phyloP scores from a whole-genome alignment of 2,888 invertebrate genomes.

The Subacronicta megacephala region DNA sequence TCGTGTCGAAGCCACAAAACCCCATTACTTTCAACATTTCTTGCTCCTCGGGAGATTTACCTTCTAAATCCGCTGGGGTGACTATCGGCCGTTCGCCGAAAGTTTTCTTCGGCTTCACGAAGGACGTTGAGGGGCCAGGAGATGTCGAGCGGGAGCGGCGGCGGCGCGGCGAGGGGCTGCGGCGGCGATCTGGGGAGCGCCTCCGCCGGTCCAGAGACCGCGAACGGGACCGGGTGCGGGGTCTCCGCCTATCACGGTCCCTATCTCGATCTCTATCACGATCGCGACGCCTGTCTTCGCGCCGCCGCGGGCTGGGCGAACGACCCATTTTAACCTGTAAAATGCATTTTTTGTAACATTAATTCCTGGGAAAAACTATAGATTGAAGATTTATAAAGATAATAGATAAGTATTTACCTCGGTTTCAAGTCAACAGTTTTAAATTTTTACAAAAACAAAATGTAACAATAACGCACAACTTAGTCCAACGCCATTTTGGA shows the following conservation, averaged over 20 bases:
- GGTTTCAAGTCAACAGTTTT: constrained; percentile 77
- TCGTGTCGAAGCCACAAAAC: constrained; percentile 98
- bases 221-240: constrained; percentile 80
- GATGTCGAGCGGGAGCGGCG: constrained; percentile 79
- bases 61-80: constrained; percentile 96
- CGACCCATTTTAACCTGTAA: constrained; percentile 80
- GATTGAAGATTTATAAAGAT: neutral
- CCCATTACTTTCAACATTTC: constrained; percentile 99
- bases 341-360: constrained; percentile 23
- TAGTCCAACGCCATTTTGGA: constrained; percentile 85
- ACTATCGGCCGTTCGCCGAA: constrained; percentile 91
- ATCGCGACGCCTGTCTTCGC: constrained; percentile 77
- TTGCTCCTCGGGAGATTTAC: constrained; percentile 96
- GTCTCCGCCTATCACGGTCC: constrained; percentile 81
- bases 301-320: constrained; percentile 86
- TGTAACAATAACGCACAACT: constrained; percentile 78
- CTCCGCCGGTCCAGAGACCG: constrained; percentile 81
- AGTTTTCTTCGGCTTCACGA: constrained; percentile 78
- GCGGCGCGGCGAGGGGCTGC: constrained; percentile 69
- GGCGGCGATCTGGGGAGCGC: constrained; percentile 81
- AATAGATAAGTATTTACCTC: constrained; percentile 69
- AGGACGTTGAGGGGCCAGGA: constrained; percentile 77
- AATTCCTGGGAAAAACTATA: constrained; percentile 3
- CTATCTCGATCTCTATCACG: constrained; percentile 75
- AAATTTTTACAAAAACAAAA: constrained; percentile 80